phyloP scores from a whole-genome alignment of 2,113 vertebrate species.

The Stigmatopora argus region DNA sequence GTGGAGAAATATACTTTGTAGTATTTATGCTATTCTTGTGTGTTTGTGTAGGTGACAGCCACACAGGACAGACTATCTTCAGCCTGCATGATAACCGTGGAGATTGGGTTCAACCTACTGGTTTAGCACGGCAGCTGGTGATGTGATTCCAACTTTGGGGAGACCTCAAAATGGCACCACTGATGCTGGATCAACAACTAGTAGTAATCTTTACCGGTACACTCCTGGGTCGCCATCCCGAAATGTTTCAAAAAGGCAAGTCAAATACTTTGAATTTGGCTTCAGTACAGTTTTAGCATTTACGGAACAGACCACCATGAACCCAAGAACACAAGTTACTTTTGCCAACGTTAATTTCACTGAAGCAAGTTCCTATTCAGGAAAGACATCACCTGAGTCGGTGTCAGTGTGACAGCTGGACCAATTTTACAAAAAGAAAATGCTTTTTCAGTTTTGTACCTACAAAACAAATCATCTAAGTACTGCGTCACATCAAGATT shows the following conservation, averaged over 20 bases:
- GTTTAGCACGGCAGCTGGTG: neutral
- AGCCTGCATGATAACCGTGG: neutral
- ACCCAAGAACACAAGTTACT: neutral
- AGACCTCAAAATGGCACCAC: neutral
- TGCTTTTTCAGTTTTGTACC: neutral
- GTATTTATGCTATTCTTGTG: neutral
- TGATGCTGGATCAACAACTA: neutral
- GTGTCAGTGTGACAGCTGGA: neutral
- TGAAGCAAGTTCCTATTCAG: neutral
- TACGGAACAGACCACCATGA: neutral
- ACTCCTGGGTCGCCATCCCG: neutral
- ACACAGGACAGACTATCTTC: neutral
- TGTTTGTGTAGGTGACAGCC: slow-evolving; percentile 3
- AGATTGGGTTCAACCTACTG: neutral
- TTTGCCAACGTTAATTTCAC: neutral
- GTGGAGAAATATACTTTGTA: neutral
- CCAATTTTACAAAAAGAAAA: neutral
- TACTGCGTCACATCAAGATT: neutral
- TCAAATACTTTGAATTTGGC: neutral
- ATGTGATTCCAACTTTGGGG: neutral
- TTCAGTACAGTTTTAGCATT: neutral
- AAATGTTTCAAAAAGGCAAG: neutral
- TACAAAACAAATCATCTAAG: neutral
- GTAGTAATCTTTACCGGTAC: neutral
- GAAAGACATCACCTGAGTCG: neutral